Evolutionary conservation across 2,888 invertebrate species (phyloP).

Genomic region (Leptinotarsa juncta): DNA sequence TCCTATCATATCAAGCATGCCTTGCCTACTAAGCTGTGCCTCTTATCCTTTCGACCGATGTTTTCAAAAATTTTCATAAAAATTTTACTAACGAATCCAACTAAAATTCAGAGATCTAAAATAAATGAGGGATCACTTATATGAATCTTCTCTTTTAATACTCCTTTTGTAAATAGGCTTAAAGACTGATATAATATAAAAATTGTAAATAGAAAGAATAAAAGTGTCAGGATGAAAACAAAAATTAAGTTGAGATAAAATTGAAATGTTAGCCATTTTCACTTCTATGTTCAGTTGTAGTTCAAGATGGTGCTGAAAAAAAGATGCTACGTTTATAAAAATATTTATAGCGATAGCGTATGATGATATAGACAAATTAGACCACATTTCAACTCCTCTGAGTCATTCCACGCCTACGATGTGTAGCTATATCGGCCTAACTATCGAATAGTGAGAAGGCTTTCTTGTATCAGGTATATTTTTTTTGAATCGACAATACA

Average conservation of each 20-base stretch:
- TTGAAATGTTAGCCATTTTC: neutral
- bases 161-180: constrained; percentile 45
- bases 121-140: constrained; percentile 30
- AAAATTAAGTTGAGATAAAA: constrained; percentile 7
- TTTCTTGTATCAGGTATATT: neutral
- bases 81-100: constrained; percentile 28
- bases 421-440: constrained; percentile 22
- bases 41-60: constrained; percentile 42
- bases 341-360: constrained; percentile 3
- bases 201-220: constrained; percentile 26
- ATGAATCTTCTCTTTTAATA: constrained; percentile 7
- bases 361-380: neutral
- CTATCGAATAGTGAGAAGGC: constrained; percentile 7
- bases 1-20: constrained; percentile 60
- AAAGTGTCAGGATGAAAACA: neutral
- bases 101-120: constrained; percentile 21
- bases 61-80: constrained; percentile 36
- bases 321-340: neutral
- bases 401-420: neutral
- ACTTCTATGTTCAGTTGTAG: neutral
- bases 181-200: constrained; percentile 51
- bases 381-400: neutral
- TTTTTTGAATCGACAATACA: no score
- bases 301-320: constrained; percentile 5
- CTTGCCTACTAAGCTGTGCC: constrained; percentile 59